A percentile compares a stretch with the other conserved stretches of the same genome.
Conservation (phyloP, 2,888 invertebrate genomes). For the Drosophila birchii region DNA sequence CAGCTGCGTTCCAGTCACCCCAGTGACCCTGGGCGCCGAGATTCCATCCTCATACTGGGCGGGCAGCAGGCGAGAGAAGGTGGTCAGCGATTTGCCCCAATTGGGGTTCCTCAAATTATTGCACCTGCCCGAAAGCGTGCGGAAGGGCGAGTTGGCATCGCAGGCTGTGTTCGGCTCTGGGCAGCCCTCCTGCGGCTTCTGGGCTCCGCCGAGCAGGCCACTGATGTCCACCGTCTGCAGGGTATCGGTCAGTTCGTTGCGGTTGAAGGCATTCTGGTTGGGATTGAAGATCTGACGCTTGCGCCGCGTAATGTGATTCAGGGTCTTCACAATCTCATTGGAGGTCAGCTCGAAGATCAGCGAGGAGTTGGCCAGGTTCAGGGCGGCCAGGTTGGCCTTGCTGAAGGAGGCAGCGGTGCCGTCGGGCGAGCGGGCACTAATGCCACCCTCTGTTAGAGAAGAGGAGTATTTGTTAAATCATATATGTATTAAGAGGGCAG, state of each 20-base stretch:
- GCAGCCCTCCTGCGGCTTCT: constrained; percentile 86
- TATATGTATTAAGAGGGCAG: too few relatives aligned
- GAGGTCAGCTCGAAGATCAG: constrained; percentile 94
- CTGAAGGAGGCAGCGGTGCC: constrained; percentile 96
- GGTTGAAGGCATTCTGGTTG: constrained; percentile 85
- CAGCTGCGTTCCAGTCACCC: constrained; percentile 90
- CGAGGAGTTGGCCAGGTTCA: constrained; percentile 93
- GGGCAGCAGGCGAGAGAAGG: constrained; percentile 93
- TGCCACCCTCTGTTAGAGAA: constrained; percentile 88
- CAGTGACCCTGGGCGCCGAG: constrained; percentile 90
- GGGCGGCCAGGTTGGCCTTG: constrained; percentile 93
- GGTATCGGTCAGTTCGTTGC: constrained; percentile 90
- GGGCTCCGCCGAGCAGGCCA: constrained; percentile 86
- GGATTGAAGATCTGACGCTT: constrained; percentile 91
- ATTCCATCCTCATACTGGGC: constrained; percentile 96
- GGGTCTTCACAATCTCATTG: constrained; percentile 91
- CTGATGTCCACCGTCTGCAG: constrained; percentile 92
- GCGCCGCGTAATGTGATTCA: constrained; percentile 85
- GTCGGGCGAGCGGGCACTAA: constrained; percentile 93
- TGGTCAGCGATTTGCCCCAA: constrained; percentile 93
- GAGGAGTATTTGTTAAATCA: not conserved
- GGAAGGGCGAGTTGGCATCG: constrained; percentile 89
- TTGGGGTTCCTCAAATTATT: constrained; percentile 94
- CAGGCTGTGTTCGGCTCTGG: constrained; percentile 90
- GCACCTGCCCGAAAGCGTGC: constrained; percentile 92